Base-by-base conservation (phyloP, 2,888 invertebrate genomes). In the Hypomecis punctinalis region DNA sequence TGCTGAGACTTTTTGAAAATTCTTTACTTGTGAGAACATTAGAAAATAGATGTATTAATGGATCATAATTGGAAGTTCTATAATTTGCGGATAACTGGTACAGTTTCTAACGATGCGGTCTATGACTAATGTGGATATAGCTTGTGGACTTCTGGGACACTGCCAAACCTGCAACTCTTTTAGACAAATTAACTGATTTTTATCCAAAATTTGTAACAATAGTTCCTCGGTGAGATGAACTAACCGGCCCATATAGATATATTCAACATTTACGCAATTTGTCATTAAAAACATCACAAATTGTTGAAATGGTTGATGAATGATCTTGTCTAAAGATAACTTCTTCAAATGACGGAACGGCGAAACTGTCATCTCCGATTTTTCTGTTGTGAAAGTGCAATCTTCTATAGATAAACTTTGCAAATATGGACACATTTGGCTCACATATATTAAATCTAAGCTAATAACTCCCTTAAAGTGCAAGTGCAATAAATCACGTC, bases 181-280 rank as follows among this genome's bases (percentile, higher is more conserved):
- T 10, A 40, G 7, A 36, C 6, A n/a, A 35, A 5, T 6, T 35
- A 48, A 35, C 35, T 35, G 35, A n/a, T 48, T 48, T 35, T n/a
- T 33, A 48, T 48, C 48, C 35, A 48, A 48, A 48, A 48, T n/a
- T 10, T 48, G 10, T 36, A 48, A 36, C n/a, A 48, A 5, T 2
- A 36, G 1, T 9, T 35, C n/a, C 6, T 48, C 48, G 6, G 35
- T n/a, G 35, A 47, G 8, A 36, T 2, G 6, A 10, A 33, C 23
- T 5, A 8, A 33, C 33, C 35, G 33, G 3, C 48, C 48, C 5
- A 36, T 48, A 6, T 10, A 35, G 9, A 48, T n/a, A n/a, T 6
- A 35, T 48, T 48, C 48, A 5, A 48, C 6, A 10, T 48, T 35
- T 5, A 35, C n/a, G n/a, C 48, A 35, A 6, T 48, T 35, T 35